These are phyloP conservation scores for Muscicapa comitata DNA, from an alignment of 2,797 vertebrate genomes.

Conservation along the genomic window DNA sequence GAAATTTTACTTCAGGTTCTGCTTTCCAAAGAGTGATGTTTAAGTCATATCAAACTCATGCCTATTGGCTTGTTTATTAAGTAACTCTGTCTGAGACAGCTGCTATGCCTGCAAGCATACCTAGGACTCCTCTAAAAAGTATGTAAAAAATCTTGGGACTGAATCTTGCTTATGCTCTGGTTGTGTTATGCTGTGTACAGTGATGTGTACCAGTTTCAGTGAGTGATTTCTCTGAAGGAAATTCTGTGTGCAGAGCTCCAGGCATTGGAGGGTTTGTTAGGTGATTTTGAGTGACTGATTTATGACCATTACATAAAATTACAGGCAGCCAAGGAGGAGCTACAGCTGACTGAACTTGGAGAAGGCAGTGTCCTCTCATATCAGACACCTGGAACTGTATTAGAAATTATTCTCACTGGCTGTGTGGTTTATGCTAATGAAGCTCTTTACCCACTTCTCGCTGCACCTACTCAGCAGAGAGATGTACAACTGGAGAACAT, in stretches of 20 bases:
- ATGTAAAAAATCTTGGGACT: neutral
- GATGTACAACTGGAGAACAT: neutral
- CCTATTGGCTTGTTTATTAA: neutral
- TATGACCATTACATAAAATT: neutral
- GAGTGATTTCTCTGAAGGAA: neutral
- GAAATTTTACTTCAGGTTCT: neutral
- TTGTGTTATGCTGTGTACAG: neutral
- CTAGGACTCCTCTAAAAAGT: neutral
- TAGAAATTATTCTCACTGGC: neutral
- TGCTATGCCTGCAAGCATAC: neutral
- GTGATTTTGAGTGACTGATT: neutral
- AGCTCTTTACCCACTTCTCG: neutral
- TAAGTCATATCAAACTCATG: neutral
- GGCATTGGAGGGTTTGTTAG: neutral
- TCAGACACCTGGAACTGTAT: accelerated
- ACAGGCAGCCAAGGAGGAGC: neutral
- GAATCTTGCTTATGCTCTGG: neutral
- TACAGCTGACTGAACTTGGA: neutral
- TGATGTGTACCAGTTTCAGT: neutral
- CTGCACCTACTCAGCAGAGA: neutral
- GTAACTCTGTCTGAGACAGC: neutral
- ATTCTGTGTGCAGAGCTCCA: neutral
- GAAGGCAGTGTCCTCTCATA: neutral
- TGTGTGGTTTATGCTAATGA: neutral
- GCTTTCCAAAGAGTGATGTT: neutral